Evolutionary conservation across 2,113 vertebrate species (phyloP), one percentile per base, ranked within the genome.

Genomic region (Accipiter virgatus): DNA sequence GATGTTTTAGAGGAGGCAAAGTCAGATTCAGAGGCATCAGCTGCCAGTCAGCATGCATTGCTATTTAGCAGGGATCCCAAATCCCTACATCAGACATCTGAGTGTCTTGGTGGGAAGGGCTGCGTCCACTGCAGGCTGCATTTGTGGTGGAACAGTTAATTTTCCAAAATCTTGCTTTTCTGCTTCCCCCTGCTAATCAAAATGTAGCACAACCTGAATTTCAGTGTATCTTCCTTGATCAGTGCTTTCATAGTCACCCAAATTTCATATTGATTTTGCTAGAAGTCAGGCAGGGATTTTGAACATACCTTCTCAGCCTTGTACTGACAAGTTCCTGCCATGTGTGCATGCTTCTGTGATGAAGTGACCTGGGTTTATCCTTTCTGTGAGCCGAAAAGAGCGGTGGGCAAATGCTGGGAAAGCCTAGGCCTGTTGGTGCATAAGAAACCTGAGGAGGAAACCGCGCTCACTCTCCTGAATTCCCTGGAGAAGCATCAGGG

Each of bases 301-400:
- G 22, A 58, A 72, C 11, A 1, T 38, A 27, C 13, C 19, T 50
- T 43, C 43, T 81, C 47, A 27, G 27, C 18, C 83, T 93, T 23
- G 11, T 61, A 50, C 27, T 92, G 79, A 74, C 31, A 73, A 45
- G 66, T n/a, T 45, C 55, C 70, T 85, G 27, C 21, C 14, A 11
- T 9, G 10, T 40, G 23, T 5, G 1, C 9, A 2, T 2, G 8
- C 31, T 74, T 88, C 79, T 10, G 2, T 2, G 3, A 4, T 38
- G 36, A 11, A 13, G 12, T 85, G 50, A 61, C 38, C 38, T 22
- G 17, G 15, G 18, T 82, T 90, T 73, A 34, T 66, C 53, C 9
- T 79, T 53, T 81, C 31, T 2, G 4, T 38, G n/a, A 83, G 62
- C 6, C 5, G 67, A 36, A 42, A 81, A 73, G 34, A 68, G 53